Percentiles rank a stretch among this genome's conserved stretches.
These are phyloP conservation scores for Trigoniulus corallinus DNA, from an alignment of 1,140 invertebrate species.

Conservation along the genomic window DNA sequence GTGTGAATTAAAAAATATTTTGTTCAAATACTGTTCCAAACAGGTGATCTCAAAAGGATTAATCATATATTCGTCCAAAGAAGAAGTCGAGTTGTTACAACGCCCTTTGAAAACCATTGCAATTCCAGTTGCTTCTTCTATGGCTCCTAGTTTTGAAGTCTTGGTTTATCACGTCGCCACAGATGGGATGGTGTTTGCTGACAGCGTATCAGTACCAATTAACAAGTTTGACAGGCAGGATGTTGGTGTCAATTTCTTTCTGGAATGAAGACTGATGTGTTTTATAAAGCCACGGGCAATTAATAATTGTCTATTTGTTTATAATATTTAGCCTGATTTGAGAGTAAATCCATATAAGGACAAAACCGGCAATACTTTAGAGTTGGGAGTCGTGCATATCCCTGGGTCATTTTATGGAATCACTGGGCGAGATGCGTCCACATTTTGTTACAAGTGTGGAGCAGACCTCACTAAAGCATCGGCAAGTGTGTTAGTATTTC, in stretches of 20 bases:
- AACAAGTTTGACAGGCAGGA: constrained; percentile 15
- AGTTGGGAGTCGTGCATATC: constrained; percentile 19
- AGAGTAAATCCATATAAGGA: constrained; percentile 17
- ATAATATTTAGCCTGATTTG: constrained; percentile 19
- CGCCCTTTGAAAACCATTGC: constrained; percentile 26
- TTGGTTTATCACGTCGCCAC: constrained; percentile 34
- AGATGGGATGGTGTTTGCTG: constrained; percentile 34
- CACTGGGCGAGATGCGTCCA: constrained; percentile 13
- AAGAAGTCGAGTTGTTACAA: constrained; percentile 16
- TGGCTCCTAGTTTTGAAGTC: constrained; percentile 40
- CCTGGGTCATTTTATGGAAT: constrained; percentile 14
- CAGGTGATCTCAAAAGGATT: constrained; percentile 31
- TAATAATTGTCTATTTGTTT: constrained; percentile 20
- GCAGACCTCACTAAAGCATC: constrained; percentile 12
- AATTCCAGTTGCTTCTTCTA: constrained; percentile 30
- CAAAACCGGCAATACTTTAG: constrained; percentile 15
- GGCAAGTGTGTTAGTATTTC: constrained; percentile 12
- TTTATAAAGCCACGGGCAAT: constrained; percentile 9
- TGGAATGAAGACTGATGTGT: too few relatives aligned
- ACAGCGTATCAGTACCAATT: constrained; percentile 38
- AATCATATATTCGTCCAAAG: constrained; percentile 24
- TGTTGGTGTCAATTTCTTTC: too few relatives aligned
- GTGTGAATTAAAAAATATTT: constrained; percentile 1
- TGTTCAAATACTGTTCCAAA: constrained; percentile 8
- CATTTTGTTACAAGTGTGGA: constrained; percentile 13